Percentiles rank a stretch among this genome's conserved stretches.
These are phyloP conservation scores for Diphyllodes magnificus DNA, from an alignment of 2,113 vertebrate species.

Conservation along the genomic window DNA sequence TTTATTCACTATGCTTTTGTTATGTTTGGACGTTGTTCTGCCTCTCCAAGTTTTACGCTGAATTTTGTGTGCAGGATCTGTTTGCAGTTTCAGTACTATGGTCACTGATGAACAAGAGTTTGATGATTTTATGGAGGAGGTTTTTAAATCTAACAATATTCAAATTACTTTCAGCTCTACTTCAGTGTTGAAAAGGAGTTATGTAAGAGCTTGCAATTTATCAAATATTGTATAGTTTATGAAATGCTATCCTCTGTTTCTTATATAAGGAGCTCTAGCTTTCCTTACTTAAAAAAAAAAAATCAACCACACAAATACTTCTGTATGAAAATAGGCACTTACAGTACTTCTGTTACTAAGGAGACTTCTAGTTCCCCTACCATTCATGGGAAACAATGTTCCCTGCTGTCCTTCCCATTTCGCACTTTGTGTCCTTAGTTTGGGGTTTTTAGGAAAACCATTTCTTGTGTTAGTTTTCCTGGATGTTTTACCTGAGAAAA, in stretches of 20 bases:
- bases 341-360: neutral
- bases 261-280: neutral
- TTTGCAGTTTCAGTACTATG: neutral
- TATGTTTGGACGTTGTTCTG: neutral
- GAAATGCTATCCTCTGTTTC: neutral
- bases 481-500: neutral
- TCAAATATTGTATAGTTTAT: neutral
- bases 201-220: neutral
- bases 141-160: neutral
- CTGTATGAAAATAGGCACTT: neutral
- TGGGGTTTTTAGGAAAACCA: neutral
- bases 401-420: neutral
- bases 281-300: neutral
- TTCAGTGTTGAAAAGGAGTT: neutral
- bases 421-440: neutral
- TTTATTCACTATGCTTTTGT: neutral
- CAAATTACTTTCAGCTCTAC: neutral
- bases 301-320: neutral
- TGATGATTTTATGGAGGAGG: neutral
- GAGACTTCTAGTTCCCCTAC: neutral
- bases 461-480: neutral
- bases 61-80: neutral
- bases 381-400: neutral
- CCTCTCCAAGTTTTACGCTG: neutral
- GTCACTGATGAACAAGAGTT: neutral